Evolutionary conservation across 2,113 vertebrate genomes (phyloP), one percentile per base, ranked within the genome.

Genomic region (Ciconia maguari): DNA sequence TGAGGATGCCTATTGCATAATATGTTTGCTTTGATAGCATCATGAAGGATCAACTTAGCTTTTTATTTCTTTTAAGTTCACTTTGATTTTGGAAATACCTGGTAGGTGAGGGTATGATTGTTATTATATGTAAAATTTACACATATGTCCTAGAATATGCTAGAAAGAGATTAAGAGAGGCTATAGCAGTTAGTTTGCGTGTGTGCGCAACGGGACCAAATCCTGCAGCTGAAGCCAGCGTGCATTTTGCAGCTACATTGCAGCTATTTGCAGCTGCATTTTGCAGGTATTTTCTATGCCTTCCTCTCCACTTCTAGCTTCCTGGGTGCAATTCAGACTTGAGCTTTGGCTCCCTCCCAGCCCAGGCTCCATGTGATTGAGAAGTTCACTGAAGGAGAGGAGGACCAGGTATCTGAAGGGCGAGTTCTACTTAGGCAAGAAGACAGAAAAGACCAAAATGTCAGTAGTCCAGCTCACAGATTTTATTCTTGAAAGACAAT

Each of bases 361-460:
- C 16, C 30, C 44, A 38, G 44, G 3, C 18, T 68, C 5, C 10
- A 1, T 26, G 18, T 0, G 1, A 4, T 26, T 69, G 17, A 71
- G 34, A 7, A 15, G 16, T 22, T 76, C 5, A 4, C 20, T n/a
- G 46, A 48, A 87, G n/a, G 19, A 7, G 6, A 10, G 7, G 5
- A 75, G 38, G 11, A 62, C 7, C 9, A 16, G 68, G 13, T 34
- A 51, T 16, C 52, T 32, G 41, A 60, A 82, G n/a, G 13, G 15
- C 1, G 6, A 65, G 12, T 54, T 93, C 34, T 81, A 6, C 46
- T 61, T n/a, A 15, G 13, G 26, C 13, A 61, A 49, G 49, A 83
- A 58, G 60, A 57, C 9, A 24, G 42, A 76, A 71, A 44, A 76
- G 24, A 15, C 30, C 11, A 32, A 68, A 64, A 48, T 32, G 16